Conservation (phyloP, 2,113 vertebrate species). For the Engystomops pustulosus region DNA sequence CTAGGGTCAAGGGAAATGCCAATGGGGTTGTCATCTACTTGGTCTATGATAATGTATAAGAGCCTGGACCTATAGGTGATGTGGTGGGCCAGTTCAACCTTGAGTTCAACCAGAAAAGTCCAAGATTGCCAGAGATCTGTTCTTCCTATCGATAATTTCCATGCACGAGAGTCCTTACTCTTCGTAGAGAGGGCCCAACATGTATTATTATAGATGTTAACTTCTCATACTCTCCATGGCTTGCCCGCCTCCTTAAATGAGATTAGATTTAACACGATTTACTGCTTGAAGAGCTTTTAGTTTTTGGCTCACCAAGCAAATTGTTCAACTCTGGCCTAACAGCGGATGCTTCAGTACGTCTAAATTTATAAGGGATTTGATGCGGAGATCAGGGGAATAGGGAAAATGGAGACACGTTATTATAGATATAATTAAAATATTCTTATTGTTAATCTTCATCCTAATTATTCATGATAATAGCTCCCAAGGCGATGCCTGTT, state of each 20-base stretch:
- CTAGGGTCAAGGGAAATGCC: too few species aligned
- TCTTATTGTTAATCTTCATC: slow-evolving; percentile 38
- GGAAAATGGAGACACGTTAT: neutral
- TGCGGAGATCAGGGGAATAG: slow-evolving; percentile 12
- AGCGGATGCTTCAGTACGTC: neutral
- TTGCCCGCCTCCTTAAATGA: neutral
- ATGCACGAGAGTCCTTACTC: neutral
- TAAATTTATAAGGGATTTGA: neutral
- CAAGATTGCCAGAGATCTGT: neutral
- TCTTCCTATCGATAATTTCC: neutral
- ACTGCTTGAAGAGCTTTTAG: slow-evolving; percentile 24
- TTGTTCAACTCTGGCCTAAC: slow-evolving; percentile 12
- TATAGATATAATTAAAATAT: slow-evolving; percentile 40
- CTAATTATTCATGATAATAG: slow-evolving; percentile 42
- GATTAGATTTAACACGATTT: slow-evolving; percentile 14
- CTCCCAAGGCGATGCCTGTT: slow-evolving; percentile 34
- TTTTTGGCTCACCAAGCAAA: slow-evolving; percentile 27
- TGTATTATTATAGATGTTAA: neutral
- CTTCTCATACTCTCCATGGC: neutral
- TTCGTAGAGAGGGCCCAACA: neutral
- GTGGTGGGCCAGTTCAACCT: too few species aligned
- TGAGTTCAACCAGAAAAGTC: neutral
- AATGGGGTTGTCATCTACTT: too few species aligned
- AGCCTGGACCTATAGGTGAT: too few species aligned
- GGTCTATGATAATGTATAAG: too few species aligned